Base-by-base conservation (phyloP, 2,888 invertebrate genomes). In the Pocota personata region DNA sequence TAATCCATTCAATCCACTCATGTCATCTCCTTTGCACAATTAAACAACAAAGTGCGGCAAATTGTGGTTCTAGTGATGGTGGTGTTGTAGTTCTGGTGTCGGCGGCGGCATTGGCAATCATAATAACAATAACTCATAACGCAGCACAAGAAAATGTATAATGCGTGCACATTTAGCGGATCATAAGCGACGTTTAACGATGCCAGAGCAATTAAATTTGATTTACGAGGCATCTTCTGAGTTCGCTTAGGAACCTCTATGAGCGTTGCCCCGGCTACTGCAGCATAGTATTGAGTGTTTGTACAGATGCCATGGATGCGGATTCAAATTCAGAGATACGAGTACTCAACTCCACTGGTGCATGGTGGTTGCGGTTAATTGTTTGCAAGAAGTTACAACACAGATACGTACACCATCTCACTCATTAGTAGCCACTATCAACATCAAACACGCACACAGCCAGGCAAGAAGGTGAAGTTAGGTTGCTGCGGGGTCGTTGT, bases 131-230 rank as follows among this genome's bases (percentile, higher is more conserved):
- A 86, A 86, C 76, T 86, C 86, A 86, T 82, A 86, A 77, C 82
- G 66, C 64, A 64, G 62, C 72, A 55, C 75, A 82, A 75, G 80
- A 86, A 86, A 72, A 60, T 67, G n/a, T n/a, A 78, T 83, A 87
- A 83, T 87, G 83, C 83, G 79, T 83, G 76, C 79, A 87, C 79
- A 77, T 87, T 87, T 77, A 87, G 79, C 87, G 83, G 84, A 87
- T 87, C 80, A 80, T 87, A 87, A 87, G 87, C 84, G 84, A 84
- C 80, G 84, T 84, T 87, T 84, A 84, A 87, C 79, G 84, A 87
- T 87, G 84, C 84, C 80, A 73, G 80, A 84, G 87, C 84, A 87
- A 87, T 87, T 87, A 87, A 87, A 87, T 80, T 87, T 87, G 87
- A 87, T 87, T 87, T 84, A 87, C 82, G 86, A 86, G 71, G 71